Conservation (phyloP, 35 echinoderm and acorn worm species). For the Stichopus chloronotus region DNA sequence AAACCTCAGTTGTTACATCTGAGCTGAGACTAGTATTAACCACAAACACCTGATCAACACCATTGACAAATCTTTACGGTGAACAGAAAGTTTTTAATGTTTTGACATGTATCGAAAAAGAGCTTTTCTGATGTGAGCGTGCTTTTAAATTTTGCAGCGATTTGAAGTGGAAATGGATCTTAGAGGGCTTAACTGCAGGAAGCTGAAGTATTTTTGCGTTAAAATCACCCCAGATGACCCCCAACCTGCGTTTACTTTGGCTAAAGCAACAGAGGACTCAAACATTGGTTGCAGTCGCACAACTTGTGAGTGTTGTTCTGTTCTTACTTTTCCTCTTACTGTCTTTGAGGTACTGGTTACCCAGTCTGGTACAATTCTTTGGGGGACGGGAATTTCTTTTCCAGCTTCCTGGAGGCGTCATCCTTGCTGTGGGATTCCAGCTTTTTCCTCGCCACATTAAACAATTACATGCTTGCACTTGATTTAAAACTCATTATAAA, state of each 20-base stretch:
- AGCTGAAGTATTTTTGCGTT: conserved; percentile 41
- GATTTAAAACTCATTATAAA: too few species aligned
- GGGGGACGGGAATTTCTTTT: neutral
- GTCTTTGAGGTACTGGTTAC: neutral
- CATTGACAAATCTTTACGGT: too few species aligned
- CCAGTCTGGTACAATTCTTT: neutral
- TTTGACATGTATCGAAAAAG: too few species aligned
- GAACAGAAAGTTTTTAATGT: too few species aligned
- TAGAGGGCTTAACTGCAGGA: neutral
- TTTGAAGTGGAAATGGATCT: conserved; percentile 19
- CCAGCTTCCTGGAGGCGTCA: neutral
- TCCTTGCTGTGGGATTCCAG: too few species aligned
- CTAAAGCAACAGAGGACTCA: neutral
- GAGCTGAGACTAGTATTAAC: too few species aligned
- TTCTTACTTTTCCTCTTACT: neutral
- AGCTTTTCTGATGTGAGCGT: too few species aligned
- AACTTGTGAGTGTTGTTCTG: neutral
- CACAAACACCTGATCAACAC: too few species aligned
- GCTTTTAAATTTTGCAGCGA: neutral
- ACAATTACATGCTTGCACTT: too few species aligned
- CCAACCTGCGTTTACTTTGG: neutral
- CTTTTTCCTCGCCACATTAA: too few species aligned
- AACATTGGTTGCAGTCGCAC: conserved; percentile 15
- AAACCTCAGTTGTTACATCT: too few species aligned
- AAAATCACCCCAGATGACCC: conserved; percentile 15